Conservation (phyloP, 1,140 invertebrate species). For the Drosophila neocordata region DNA sequence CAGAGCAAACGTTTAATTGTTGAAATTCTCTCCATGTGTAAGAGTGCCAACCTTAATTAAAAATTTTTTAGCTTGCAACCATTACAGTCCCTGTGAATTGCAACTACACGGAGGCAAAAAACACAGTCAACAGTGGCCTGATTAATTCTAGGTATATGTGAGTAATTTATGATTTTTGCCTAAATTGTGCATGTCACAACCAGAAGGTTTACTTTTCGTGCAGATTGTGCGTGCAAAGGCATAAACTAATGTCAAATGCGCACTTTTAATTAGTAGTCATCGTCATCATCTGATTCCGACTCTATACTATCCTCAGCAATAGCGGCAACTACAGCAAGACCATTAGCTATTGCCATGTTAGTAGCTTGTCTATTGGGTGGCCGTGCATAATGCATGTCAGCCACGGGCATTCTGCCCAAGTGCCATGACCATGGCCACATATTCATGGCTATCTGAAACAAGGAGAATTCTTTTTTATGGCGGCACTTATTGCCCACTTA, state of each 20-base stretch:
- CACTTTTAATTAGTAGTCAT: conserved; percentile 1
- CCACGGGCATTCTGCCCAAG: conserved; percentile 41
- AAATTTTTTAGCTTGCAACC: too few relatives aligned
- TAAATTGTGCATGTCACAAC: too few relatives aligned
- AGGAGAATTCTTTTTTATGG: conserved; percentile 43
- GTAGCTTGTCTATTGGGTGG: neutral
- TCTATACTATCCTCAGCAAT: neutral
- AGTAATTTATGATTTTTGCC: too few relatives aligned
- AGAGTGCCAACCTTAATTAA: too few relatives aligned
- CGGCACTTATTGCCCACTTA: conserved; percentile 54
- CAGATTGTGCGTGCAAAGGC: neutral
- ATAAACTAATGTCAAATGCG: neutral
- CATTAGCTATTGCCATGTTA: neutral
- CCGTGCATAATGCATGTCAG: conserved; percentile 11
- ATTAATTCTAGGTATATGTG: too few relatives aligned
- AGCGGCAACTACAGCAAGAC: neutral
- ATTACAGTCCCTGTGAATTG: too few relatives aligned
- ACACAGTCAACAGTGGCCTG: too few relatives aligned
- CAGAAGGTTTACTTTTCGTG: neutral
- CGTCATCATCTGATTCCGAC: neutral
- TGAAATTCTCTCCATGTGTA: too few relatives aligned
- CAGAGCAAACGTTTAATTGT: too few relatives aligned
- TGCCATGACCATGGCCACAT: conserved; percentile 24
- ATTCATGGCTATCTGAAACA: conserved; percentile 61
- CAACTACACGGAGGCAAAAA: too few relatives aligned